Evolutionary conservation across 2,797 vertebrate genomes (phyloP), one percentile per base, ranked within the genome.

Genomic region (Tangara arthus): DNA sequence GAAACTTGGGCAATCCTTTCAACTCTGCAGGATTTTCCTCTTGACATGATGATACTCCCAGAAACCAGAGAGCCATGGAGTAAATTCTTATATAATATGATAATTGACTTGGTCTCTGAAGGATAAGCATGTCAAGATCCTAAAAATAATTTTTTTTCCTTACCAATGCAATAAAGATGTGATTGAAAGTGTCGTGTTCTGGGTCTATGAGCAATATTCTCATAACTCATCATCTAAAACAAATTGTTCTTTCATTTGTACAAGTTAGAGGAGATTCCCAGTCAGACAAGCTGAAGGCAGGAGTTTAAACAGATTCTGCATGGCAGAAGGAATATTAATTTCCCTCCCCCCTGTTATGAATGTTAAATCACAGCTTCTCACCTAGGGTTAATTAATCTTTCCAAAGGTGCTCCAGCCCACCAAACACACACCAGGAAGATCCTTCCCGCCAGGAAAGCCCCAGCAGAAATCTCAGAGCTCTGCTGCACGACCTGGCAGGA

Each of bases 171-270:
- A 94, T 82, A 69, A 96, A 94, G 94, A 96, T 37, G 66, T 93
- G 94, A 97, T 94, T 94, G 94, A 91, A 96, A 95, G 91, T 72
- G 89, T 93, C 60, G 4, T 81, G 89, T 92, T 96, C 95, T 50
- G 73, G 78, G 87, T 80, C 30, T 50, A 42, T 26, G 79, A 96
- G 93, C 93, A 90, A 93, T 89, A 94, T 79, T 80, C 93, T 91
- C 78, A 46, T 95, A 96, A 95, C 71, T 94, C 90, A 89, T 92
- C 78, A 89, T 87, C 87, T 95, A 81, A 96, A 96, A 97, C 95
- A 95, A 97, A 97, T 96, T 93, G 93, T 92, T 87, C 90, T 82
- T 90, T 93, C 95, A 84, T 96, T 97, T 96, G 92, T 89, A 95
- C 81, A 78, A 93, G 91, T 96, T 97, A 75, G 85, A 95, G 92